Evolutionary conservation across 2,888 invertebrate species (phyloP), one percentile per base, ranked within the genome.

Genomic region (Cataglyphis livida): DNA sequence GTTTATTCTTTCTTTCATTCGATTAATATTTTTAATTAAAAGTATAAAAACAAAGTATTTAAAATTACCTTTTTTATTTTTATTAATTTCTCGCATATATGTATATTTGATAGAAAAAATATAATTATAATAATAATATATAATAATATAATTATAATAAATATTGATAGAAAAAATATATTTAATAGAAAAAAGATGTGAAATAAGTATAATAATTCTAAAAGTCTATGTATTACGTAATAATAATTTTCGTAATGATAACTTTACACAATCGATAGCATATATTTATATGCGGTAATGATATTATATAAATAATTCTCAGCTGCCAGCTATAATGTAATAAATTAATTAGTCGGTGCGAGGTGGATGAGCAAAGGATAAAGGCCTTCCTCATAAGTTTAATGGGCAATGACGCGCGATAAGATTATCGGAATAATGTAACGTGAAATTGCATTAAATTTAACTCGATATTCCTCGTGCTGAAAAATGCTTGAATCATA

Each of bases 361-460:
- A 62, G 73, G 62, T 66, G 57, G 83, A 66, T 73, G 66, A 57
- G 81, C 68, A 79, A 81, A 87, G 84, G 88, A 84, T 88, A 87
- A 89, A 88, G 87, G 88, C 88, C 87, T 82, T 83, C 84, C 59
- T 82, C 84, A 78, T 84, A 83, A 88, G 84, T 87, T 84, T 88
- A 85, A 88, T 82, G 82, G 88, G 86, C 88, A 89, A 87, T 87
- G 87, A 88, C 83, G 86, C 88, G 84, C 88, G 88, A 89, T 89
- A 88, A 88, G 87, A 88, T 89, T 89, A 89, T 87, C 88, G 86
- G 86, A 88, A 89, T 88, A 89, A 89, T 88, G 88, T 87, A 88
- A 89, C 88, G 87, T 83, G 85, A 89, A 88, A 89, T 89, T 88
- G 88, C 87, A 86, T 89, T 88, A 89, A 87, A 88, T 88, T 86